These are phyloP conservation scores for Sisyra terminalis DNA, from an alignment of 2,888 invertebrate genomes.

Conservation along the genomic window DNA sequence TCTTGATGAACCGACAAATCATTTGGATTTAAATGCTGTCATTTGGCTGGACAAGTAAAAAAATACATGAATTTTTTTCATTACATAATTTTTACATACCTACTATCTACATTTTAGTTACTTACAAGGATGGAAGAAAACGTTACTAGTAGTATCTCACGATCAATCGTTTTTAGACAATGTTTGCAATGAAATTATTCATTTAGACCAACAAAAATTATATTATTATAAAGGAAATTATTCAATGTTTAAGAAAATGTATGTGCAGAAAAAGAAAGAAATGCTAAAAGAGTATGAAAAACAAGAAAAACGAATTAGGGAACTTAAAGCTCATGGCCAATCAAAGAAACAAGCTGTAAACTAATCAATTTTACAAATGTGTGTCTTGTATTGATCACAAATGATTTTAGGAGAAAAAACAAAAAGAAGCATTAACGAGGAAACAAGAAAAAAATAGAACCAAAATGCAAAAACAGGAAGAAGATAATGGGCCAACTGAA, in stretches of 20 bases:
- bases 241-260: conserved; percentile 98
- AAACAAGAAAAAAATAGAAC: conserved; percentile 85
- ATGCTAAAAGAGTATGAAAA: conserved; percentile 95
- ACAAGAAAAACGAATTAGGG: conserved; percentile 91
- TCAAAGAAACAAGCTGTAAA: conserved; percentile 82
- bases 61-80: neutral
- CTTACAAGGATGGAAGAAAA: conserved; percentile 97
- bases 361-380: conserved; percentile 10
- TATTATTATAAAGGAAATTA: conserved; percentile 97
- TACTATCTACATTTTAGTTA: conserved; percentile 41
- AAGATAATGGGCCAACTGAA: conserved; percentile 64
- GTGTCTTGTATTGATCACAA: neutral
- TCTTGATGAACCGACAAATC: conserved; percentile 98
- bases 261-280: conserved; percentile 86
- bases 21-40: conserved; percentile 96
- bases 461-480: conserved; percentile 65
- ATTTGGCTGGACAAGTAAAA: conserved; percentile 98
- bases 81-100: neutral
- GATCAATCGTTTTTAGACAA: conserved; percentile 99
- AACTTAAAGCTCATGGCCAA: conserved; percentile 86
- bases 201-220: conserved; percentile 85
- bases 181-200: conserved; percentile 97
- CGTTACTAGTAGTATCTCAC: conserved; percentile 94
- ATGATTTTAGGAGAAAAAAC: conserved; percentile 59
- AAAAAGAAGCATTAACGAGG: conserved; percentile 76